Evolutionary conservation across 1,140 invertebrate genomes (phyloP), one percentile per base, ranked within the genome.

Genomic region (Apis dorsata): DNA sequence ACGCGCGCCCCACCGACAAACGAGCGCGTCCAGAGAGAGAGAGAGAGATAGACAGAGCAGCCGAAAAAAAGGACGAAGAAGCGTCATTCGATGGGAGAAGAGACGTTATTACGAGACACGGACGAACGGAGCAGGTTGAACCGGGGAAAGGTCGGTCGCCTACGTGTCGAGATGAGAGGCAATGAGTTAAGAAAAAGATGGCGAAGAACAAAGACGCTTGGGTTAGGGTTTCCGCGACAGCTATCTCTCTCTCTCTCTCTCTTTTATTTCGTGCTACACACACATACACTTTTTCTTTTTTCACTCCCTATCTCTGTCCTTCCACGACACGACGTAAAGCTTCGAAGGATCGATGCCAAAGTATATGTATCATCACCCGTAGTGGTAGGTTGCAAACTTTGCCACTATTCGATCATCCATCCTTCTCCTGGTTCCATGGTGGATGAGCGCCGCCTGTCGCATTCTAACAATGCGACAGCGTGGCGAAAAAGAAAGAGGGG

Each of bases 371-470:
- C 90, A 90, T 90, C 86, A 60, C 81, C 78, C 59, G 72, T 10
- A 60, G 70, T 79, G 73, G 81, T 76, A 9, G 57, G 19, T 34
- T 77, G 79, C 83, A 88, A 92, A 92, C 86, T 93, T 92, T 87
- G 81, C 79, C 83, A 86, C 87, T 85, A 89, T 91, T 92, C 90
- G 91, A 92, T 91, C 90, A 91, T 91, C 87, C 80, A 19, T 71
- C 76, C 69, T 63, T 8, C 24, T 63, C 51, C 24, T 24, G 63
- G 34, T 71, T n/a, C 60, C 70, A 68, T 77, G 71, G 84, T 66
- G 80, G 83, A 89, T 88, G 85, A 86, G 86, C 80, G 17, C 81
- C 86, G 87, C 82, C 77, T 89, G 90, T 90, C 88, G 90, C 90
- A 90, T 91, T 83, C 87, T 88, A 92, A 92, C 89, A 91, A 91